phyloP scores from a whole-genome alignment of 2,797 vertebrate species.

The Champsocephalus esox region DNA sequence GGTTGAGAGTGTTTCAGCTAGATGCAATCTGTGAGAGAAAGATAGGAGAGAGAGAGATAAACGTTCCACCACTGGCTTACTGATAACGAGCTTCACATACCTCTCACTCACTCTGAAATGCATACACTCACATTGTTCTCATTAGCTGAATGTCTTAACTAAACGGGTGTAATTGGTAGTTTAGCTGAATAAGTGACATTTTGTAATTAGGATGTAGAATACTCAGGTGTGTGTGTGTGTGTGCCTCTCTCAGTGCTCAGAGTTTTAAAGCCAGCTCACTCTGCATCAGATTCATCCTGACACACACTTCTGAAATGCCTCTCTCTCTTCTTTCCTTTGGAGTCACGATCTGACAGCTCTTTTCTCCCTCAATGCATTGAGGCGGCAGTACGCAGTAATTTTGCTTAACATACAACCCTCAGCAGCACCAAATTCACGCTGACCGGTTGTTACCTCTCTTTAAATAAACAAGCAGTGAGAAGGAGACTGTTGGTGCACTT shows the following conservation, averaged over 20 bases:
- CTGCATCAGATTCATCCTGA: constrained; percentile 49
- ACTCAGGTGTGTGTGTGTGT: constrained; percentile 22
- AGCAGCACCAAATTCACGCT: neutral
- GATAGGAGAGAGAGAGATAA: constrained; percentile 53
- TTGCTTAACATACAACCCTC: constrained; percentile 8
- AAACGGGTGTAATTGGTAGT: constrained; percentile 55
- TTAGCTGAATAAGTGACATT: constrained; percentile 57
- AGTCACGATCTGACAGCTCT: constrained; percentile 46
- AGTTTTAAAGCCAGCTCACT: constrained; percentile 41
- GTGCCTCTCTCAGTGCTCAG: constrained; percentile 31
- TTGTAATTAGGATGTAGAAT: constrained; percentile 57
- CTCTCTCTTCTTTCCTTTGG: constrained; percentile 39
- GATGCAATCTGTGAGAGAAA: constrained; percentile 58
- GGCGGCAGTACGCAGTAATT: constrained; percentile 20
- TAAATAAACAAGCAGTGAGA: constrained; percentile 3
- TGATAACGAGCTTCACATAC: constrained; percentile 63
- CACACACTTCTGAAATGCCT: constrained; percentile 39
- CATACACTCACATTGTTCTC: constrained; percentile 39
- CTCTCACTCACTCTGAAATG: constrained; percentile 25
- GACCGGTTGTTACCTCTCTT: constrained; percentile 11
- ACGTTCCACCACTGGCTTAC: constrained; percentile 45
- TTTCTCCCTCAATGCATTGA: constrained; percentile 32
- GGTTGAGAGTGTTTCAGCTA: constrained; percentile 45
- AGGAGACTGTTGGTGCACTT: constrained; percentile 7
- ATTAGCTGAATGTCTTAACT: constrained; percentile 55